Base-by-base conservation (phyloP, 2,888 invertebrate species). In the Entomobrya multifasciata region DNA sequence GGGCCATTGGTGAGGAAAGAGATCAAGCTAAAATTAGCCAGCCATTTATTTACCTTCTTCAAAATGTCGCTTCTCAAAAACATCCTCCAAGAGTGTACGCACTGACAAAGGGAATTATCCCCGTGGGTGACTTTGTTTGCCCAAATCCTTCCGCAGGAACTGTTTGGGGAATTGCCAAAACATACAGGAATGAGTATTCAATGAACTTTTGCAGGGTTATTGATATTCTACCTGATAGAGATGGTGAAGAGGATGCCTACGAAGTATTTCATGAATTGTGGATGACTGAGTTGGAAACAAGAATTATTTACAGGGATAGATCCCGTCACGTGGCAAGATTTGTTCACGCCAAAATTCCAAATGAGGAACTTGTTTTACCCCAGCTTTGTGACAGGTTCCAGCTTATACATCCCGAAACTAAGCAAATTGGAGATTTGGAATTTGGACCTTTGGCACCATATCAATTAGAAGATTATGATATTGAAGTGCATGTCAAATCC, bases 401-500 rank as follows among this genome's bases (percentile, higher is more conserved):
- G 11, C 22, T 88, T 41, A 83, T 86, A 8, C 82, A 81, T 44
- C 88, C 89, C 0, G 67, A 85, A 36, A 87, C 89, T 0, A 87
- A 80, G 65, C 62, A 49, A 27, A 65, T 89, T 4, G 25, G 65
- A 5, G 89, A 89, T 67, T 79, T 89, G 15, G 65, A 81, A 8
- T 89, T 88, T 74, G 82, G 76, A 2, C 80, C 80, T 1, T 27
- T 87, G 44, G 78, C 8, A 22, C 49, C 78, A 20, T 79, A 79
- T 36, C 30, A 62, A 1, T 44, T 88, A 30, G 70, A 86, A 36
- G 86, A 83, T 0, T 36, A 72, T 11, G 85, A 90, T 11, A 67
- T 90, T 49, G 89, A 90, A 20, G 67, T 90, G 8, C 60, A 84
- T 13, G 87, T 90, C 1, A 85, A 85, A 47, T 85, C 88, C 0